These are phyloP conservation scores for Antechinus flavipes DNA, from an alignment of 2,113 vertebrate species.

Conservation along the genomic window DNA sequence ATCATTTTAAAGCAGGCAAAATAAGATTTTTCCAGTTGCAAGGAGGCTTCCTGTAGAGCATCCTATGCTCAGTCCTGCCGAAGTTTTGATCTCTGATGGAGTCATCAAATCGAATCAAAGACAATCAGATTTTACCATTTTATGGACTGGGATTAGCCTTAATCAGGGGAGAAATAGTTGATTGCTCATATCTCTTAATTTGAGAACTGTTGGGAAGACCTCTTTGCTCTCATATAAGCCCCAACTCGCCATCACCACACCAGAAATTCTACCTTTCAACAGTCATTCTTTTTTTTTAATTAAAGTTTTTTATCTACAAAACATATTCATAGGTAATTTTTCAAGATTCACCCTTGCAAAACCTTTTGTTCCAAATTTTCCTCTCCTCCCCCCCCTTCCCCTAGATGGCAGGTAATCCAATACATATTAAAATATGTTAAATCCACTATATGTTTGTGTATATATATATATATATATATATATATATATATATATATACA, in stretches of 20 bases:
- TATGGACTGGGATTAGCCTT: not conserved
- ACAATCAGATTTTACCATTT: not conserved
- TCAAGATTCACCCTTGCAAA: no score
- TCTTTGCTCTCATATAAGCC: not conserved
- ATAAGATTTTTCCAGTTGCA: not conserved
- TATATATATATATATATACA: no score
- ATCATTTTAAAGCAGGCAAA: not conserved
- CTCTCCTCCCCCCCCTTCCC: no score
- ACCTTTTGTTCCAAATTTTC: no score
- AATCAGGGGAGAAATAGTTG: not conserved
- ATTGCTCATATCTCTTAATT: not conserved
- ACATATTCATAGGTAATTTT: no score
- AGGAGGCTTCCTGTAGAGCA: accelerated
- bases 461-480: no score
- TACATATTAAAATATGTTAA: no score
- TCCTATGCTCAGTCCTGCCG: not conserved
- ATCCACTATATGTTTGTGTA: no score
- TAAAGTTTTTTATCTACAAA: no score
- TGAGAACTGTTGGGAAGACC: not conserved
- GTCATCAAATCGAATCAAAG: not conserved
- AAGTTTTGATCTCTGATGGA: not conserved
- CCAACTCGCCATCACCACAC: not conserved
- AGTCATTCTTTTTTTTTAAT: not conserved
- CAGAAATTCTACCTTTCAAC: not conserved
- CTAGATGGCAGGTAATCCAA: no score